These are phyloP conservation scores for Gymnocephalus cernua DNA, from an alignment of 2,113 vertebrate species.

Conservation along the genomic window DNA sequence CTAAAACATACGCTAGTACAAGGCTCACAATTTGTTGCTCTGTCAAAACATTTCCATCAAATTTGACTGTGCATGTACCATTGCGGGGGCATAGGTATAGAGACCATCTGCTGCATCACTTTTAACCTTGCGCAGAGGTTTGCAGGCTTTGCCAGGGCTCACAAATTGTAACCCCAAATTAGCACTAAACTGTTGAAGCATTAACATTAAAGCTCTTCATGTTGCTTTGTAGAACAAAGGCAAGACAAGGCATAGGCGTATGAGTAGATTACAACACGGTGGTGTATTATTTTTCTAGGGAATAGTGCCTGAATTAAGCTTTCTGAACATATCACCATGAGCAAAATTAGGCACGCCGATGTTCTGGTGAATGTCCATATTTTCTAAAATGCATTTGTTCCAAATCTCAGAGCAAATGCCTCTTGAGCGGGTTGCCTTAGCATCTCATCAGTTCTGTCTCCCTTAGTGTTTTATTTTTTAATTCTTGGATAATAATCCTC, in stretches of 20 bases:
- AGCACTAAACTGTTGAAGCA: not conserved
- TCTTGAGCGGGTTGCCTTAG: not conserved
- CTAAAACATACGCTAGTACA: not conserved
- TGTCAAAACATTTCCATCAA: not conserved
- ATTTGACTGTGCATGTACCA: not conserved
- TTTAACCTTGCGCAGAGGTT: not conserved
- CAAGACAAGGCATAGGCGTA: not conserved
- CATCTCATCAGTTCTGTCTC: conserved; percentile 11
- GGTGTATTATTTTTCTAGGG: not conserved
- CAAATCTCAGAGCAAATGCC: not conserved
- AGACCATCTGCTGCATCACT: not conserved
- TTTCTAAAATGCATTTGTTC: not conserved
- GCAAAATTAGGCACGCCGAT: not conserved
- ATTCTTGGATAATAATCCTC: not conserved
- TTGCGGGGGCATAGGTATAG: not conserved
- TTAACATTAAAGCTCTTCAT: not conserved
- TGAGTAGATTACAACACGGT: not conserved
- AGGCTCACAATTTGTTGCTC: conserved; percentile 12
- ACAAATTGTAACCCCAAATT: not conserved
- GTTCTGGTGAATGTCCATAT: not conserved
- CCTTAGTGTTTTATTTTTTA: not conserved
- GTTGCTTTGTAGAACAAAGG: not conserved
- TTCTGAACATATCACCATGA: not conserved
- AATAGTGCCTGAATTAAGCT: not conserved
- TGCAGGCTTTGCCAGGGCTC: not conserved